Conservation (phyloP, 1,140 invertebrate genomes). For the Rhagoletis zephyria region DNA sequence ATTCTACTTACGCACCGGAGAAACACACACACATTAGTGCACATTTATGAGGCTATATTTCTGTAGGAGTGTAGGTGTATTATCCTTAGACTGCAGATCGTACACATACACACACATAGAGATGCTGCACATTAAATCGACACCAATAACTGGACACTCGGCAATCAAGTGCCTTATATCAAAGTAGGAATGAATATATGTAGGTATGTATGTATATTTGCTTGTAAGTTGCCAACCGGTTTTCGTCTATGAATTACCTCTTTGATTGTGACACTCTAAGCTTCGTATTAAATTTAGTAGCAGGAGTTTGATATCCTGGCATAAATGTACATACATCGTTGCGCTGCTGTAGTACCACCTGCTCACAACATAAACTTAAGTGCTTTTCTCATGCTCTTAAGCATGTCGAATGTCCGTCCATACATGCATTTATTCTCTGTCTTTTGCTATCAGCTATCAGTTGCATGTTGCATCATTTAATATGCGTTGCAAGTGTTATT, state of each 20-base stretch:
- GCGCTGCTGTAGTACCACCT: constrained; percentile 7
- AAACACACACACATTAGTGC: not conserved
- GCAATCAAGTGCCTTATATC: not conserved
- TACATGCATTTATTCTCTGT: not conserved
- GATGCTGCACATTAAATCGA: constrained; percentile 36
- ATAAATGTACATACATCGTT: not conserved
- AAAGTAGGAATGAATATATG: not conserved
- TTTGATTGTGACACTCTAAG: constrained; percentile 29
- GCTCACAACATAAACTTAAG: constrained; percentile 43
- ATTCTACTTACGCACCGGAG: not conserved
- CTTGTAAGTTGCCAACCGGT: not conserved
- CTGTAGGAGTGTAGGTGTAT: not conserved
- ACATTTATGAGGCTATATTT: not conserved
- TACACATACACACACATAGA: too few relatives aligned
- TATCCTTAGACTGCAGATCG: not conserved
- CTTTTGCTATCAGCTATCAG: not conserved
- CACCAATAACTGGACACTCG: constrained; percentile 48
- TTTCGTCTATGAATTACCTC: constrained; percentile 42
- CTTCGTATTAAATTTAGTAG: constrained; percentile 39
- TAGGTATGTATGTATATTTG: not conserved
- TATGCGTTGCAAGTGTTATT: constrained; percentile 45
- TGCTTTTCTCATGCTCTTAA: constrained; percentile 27
- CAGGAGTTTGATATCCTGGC: constrained; percentile 25
- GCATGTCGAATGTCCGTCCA: too few relatives aligned
- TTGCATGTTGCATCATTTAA: constrained; percentile 40